Evolutionary conservation across 2,888 invertebrate genomes (phyloP).

Genomic region (Leucophenga montana): DNA sequence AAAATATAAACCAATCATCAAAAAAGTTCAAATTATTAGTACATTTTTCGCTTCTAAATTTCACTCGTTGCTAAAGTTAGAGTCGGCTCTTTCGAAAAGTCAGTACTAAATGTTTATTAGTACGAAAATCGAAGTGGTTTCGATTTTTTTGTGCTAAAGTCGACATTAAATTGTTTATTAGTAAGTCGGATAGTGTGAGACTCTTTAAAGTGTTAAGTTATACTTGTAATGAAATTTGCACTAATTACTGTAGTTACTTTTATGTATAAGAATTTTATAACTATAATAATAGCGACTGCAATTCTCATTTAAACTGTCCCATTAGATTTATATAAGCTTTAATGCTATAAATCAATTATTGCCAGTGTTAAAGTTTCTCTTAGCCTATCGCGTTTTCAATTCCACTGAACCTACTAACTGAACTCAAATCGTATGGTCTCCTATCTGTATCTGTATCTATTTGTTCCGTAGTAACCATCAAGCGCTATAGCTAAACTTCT

Average conservation of each 20-base stretch:
- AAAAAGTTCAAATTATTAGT: too few species aligned
- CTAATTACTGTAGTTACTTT: background rate
- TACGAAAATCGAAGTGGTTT: too few species aligned
- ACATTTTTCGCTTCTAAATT: too few species aligned
- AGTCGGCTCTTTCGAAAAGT: too few species aligned
- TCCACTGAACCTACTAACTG: background rate
- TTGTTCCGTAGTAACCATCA: background rate
- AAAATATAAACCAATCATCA: too few species aligned
- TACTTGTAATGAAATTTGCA: constrained; percentile 33
- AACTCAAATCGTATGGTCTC: background rate
- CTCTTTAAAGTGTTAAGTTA: constrained; percentile 3
- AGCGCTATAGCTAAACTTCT: too few species aligned
- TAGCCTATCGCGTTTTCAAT: background rate
- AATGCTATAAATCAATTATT: background rate
- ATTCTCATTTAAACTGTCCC: background rate
- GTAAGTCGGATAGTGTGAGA: constrained; percentile 5
- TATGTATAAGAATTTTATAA: constrained; percentile 37
- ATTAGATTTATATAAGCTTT: background rate
- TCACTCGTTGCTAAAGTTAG: too few species aligned
- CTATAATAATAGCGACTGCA: background rate
- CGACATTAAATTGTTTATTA: too few species aligned
- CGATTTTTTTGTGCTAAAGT: too few species aligned
- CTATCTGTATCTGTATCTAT: background rate
- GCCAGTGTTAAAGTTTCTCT: background rate
- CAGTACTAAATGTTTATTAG: too few species aligned